These are phyloP conservation scores for Nebria salina DNA, from an alignment of 2,888 invertebrate genomes.

Conservation along the genomic window DNA sequence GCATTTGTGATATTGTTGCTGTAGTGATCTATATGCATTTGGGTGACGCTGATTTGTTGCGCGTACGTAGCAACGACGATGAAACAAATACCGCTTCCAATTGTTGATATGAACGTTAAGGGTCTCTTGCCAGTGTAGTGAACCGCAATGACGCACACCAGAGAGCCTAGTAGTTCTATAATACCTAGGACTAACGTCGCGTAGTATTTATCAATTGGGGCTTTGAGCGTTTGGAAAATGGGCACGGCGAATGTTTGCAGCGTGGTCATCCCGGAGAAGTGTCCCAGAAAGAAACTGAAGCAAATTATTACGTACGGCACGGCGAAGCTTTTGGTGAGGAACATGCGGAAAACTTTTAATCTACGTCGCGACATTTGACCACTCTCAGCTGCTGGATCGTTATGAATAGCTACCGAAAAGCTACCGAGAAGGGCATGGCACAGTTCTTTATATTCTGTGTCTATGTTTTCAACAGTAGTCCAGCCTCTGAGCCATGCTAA, in stretches of 20 bases:
- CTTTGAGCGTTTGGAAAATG: conserved; percentile 76
- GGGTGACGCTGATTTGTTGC: conserved; percentile 54
- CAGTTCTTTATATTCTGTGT: conserved; percentile 69
- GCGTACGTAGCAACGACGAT: conserved; percentile 69
- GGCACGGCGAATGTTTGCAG: conserved; percentile 79
- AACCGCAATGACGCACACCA: conserved; percentile 73
- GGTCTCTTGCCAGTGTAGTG: conserved; percentile 79
- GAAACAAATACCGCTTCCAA: conserved; percentile 74
- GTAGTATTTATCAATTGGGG: conserved; percentile 79
- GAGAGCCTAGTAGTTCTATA: conserved; percentile 74
- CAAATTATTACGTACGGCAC: conserved; percentile 74
- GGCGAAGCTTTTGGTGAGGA: conserved; percentile 71
- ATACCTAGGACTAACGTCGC: conserved; percentile 79
- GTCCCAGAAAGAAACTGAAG: conserved; percentile 75
- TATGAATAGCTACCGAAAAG: conserved; percentile 43
- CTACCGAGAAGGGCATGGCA: conserved; percentile 49
- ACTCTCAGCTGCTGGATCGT: background rate
- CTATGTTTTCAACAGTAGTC: conserved; percentile 71
- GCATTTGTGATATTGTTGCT: conserved; percentile 15
- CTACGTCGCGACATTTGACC: conserved; percentile 3
- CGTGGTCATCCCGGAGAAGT: conserved; percentile 80
- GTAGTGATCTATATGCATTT: conserved; percentile 46
- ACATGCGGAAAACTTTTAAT: conserved; percentile 60
- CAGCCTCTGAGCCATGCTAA: conserved; percentile 84
- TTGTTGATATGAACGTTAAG: conserved; percentile 73